Evolutionary conservation across 2,113 vertebrate species (phyloP).

Genomic region (Chaetorhynchus papuensis): DNA sequence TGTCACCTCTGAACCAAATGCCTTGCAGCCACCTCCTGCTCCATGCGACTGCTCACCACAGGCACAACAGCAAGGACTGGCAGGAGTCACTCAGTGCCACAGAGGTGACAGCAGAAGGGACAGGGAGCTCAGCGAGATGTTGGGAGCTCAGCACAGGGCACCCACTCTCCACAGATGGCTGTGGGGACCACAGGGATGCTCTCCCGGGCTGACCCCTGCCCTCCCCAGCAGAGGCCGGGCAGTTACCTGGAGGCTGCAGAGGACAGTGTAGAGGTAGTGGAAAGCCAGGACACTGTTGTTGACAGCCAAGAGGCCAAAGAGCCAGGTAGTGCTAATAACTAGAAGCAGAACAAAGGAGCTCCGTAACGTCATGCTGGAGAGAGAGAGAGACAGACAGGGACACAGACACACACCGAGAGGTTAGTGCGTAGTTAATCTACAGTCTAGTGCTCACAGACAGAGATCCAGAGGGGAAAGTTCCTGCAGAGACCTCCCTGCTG

Average conservation of each 20-base stretch:
- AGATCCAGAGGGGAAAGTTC: constrained; percentile 28
- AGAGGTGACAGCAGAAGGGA: not conserved
- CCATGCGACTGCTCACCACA: rapidly evolving
- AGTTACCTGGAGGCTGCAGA: constrained; percentile 92
- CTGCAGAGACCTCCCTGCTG: not conserved
- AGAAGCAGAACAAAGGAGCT: constrained; percentile 93
- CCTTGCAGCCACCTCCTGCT: not conserved
- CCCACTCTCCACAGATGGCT: not conserved
- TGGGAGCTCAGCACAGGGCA: not conserved
- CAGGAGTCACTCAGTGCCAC: not conserved
- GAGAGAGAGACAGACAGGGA: constrained; percentile 63
- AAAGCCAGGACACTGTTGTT: constrained; percentile 98
- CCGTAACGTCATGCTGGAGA: constrained; percentile 85
- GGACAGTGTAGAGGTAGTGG: constrained; percentile 94
- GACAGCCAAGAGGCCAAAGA: constrained; percentile 96
- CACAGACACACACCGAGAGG: not conserved
- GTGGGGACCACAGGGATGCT: not conserved
- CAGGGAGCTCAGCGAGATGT: not conserved
- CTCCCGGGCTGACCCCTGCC: not conserved
- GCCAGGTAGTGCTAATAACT: constrained; percentile 92
- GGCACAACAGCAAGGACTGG: not conserved
- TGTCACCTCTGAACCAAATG: not conserved
- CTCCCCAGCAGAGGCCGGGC: not conserved
- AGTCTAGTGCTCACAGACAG: not conserved
- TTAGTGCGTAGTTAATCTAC: constrained; percentile 47